Percentiles rank a stretch among this genome's conserved stretches.
Evolutionary conservation across 1,140 invertebrate genomes (phyloP).

Genomic region (Anastrepha obliqua): DNA sequence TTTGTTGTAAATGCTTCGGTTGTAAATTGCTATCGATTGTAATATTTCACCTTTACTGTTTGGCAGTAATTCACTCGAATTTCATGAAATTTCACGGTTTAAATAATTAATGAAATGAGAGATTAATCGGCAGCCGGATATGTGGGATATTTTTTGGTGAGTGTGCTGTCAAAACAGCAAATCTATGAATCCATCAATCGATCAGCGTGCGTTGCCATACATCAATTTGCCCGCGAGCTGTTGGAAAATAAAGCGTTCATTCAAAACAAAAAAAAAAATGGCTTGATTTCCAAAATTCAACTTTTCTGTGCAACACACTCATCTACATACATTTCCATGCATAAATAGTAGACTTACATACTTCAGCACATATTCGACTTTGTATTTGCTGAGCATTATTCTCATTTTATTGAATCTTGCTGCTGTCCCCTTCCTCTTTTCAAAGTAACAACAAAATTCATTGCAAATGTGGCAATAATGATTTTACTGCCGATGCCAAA

Average conservation of each 20-base stretch:
- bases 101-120: slow-evolving; percentile 13
- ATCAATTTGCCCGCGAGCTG: not conserved
- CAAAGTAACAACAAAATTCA: not conserved
- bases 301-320: not conserved
- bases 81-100: not conserved
- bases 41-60: not conserved
- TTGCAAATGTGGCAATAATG: slow-evolving; percentile 14
- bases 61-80: not conserved
- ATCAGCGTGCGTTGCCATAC: not conserved
- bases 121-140: not conserved
- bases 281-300: not conserved
- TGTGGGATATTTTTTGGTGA: slow-evolving; percentile 5
- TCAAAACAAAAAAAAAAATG: not conserved
- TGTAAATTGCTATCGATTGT: not conserved
- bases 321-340: not conserved
- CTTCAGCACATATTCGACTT: not conserved
- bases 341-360: not conserved
- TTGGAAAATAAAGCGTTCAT: not conserved
- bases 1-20: not conserved
- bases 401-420: no score
- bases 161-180: not conserved
- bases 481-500: slow-evolving; percentile 5
- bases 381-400: not conserved
- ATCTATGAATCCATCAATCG: slow-evolving; percentile 20
- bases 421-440: not conserved